These are phyloP conservation scores for Sphecodes monilicornis DNA, from an alignment of 2,888 invertebrate genomes.

Conservation along the genomic window DNA sequence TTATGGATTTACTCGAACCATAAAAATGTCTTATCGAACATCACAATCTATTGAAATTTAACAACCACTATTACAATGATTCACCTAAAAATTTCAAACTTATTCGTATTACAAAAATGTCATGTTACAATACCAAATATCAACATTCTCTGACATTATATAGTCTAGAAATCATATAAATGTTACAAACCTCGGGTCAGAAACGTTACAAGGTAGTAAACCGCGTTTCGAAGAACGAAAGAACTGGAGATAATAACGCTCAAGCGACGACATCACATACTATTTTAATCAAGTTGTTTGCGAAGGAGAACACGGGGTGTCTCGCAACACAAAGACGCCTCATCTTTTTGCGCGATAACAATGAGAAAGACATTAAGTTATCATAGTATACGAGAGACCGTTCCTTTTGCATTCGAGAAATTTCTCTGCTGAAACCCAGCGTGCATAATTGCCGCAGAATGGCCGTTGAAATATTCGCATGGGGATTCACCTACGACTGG, in stretches of 20 bases:
- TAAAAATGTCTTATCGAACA: too few relatives aligned
- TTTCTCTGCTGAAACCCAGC: slow-evolving; percentile 12
- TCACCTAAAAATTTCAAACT: too few relatives aligned
- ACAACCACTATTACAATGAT: too few relatives aligned
- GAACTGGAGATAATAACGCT: background rate
- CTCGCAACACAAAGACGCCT: background rate
- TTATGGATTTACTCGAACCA: too few relatives aligned
- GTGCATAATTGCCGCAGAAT: slow-evolving; percentile 42
- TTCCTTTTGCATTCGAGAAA: slow-evolving; percentile 11
- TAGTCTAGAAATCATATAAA: background rate
- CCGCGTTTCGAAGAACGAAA: background rate
- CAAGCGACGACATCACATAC: background rate
- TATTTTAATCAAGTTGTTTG: background rate
- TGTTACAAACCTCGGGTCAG: background rate
- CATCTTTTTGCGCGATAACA: slow-evolving; percentile 29
- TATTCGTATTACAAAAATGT: too few relatives aligned
- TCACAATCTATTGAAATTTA: too few relatives aligned
- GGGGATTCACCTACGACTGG: slow-evolving; percentile 8
- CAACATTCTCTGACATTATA: too few relatives aligned
- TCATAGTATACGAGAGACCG: slow-evolving; percentile 9
- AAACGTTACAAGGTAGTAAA: background rate
- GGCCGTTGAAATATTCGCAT: slow-evolving; percentile 25
- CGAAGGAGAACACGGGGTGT: background rate
- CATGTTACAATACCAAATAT: too few relatives aligned
- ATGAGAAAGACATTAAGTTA: slow-evolving; percentile 21